Evolutionary conservation across 2,888 invertebrate genomes (phyloP).

Genomic region (Lamproptera curius): DNA sequence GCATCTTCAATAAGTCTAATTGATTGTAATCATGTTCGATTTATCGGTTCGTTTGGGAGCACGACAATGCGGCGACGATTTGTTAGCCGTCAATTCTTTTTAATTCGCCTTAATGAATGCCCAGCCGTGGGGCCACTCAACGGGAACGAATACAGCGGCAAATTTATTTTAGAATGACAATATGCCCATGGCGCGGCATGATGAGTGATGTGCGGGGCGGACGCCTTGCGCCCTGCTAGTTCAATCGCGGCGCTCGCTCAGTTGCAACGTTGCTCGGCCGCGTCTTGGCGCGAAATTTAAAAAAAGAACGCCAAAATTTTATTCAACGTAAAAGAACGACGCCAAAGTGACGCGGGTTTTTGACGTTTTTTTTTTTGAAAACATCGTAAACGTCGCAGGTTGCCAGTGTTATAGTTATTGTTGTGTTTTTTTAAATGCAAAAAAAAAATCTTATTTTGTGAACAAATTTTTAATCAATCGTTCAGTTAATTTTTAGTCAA

Average conservation of each 20-base stretch:
- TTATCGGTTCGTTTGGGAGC: background rate
- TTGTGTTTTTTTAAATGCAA: no score
- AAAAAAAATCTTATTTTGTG: background rate
- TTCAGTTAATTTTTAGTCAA: background rate
- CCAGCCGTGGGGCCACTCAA: conserved; percentile 18
- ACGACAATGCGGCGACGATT: background rate
- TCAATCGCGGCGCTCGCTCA: conserved; percentile 34
- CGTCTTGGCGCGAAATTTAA: background rate
- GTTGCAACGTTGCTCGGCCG: conserved; percentile 29
- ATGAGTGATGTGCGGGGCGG: conserved; percentile 24
- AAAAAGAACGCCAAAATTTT: conserved; percentile 2
- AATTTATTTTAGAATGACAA: conserved; percentile 29
- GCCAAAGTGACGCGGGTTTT: background rate
- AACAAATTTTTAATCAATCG: background rate
- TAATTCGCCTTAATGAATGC: conserved; percentile 13
- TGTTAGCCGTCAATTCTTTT: conserved; percentile 12
- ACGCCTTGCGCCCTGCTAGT: conserved; percentile 30
- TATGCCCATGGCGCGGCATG: conserved; percentile 24
- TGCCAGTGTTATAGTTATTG: background rate
- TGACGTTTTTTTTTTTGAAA: background rate
- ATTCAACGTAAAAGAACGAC: background rate
- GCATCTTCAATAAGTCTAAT: no score
- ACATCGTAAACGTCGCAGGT: background rate
- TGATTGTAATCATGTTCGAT: no score
- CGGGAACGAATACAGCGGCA: conserved; percentile 30